Evolutionary conservation across 2,113 vertebrate species (phyloP).

Genomic region (Mionectes macconnelli): DNA sequence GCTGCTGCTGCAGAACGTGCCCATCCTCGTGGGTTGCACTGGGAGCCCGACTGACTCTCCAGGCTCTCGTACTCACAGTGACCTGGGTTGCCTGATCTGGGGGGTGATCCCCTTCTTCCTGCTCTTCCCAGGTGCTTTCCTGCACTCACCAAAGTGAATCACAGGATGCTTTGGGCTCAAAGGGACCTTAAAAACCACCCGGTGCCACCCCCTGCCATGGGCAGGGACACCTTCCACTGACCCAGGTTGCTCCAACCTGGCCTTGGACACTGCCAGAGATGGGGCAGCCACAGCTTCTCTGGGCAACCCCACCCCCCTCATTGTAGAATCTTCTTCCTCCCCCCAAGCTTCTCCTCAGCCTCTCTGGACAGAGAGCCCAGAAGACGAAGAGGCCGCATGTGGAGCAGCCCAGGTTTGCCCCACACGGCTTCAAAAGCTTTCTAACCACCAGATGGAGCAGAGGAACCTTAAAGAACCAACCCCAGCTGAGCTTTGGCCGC

Average conservation of each 20-base stretch:
- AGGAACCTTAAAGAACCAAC: not conserved
- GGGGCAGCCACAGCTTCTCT: not conserved
- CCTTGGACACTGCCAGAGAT: not conserved
- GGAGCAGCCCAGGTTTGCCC: not conserved
- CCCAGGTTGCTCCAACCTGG: not conserved
- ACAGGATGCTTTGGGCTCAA: not conserved
- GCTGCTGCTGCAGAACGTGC: not conserved
- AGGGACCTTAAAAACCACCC: not conserved
- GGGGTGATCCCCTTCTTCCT: not conserved
- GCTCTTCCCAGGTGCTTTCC: not conserved
- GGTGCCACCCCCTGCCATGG: not conserved
- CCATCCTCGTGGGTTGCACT: not conserved
- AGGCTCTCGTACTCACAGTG: accelerated
- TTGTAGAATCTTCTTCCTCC: not conserved
- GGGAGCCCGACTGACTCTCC: not conserved
- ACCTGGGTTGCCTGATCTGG: accelerated
- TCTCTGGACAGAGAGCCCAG: accelerated
- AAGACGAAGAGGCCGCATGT: too few species aligned
- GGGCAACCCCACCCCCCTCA: not conserved
- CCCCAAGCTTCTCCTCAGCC: not conserved
- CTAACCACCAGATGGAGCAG: slow-evolving; percentile 47
- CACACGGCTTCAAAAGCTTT: not conserved
- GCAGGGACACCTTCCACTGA: not conserved
- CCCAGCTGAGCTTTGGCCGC: not conserved
- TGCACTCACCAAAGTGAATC: accelerated